Conservation (phyloP, 2,113 vertebrate species). For the Dipodomys merriami region DNA sequence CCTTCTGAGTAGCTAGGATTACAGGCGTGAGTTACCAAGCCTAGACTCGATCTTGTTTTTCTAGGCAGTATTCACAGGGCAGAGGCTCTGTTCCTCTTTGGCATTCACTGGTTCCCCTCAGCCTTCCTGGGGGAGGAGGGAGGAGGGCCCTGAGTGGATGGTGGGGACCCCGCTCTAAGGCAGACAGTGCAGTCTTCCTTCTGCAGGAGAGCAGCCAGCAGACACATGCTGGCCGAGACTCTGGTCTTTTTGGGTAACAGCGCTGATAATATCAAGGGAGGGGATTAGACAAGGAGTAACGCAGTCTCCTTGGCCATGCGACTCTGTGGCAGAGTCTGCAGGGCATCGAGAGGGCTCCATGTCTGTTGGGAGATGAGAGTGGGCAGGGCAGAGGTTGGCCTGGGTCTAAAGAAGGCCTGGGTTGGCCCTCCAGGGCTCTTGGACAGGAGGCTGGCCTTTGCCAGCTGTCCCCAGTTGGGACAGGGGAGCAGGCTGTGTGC, state of each 20-base stretch:
- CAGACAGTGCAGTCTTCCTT: not conserved
- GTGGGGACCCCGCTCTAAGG: not conserved
- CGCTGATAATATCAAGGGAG: not conserved
- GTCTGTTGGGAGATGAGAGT: not conserved
- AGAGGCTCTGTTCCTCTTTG: too few species aligned
- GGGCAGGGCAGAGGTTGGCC: not conserved
- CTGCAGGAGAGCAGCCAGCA: not conserved
- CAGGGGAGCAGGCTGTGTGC: fast-evolving
- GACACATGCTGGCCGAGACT: not conserved
- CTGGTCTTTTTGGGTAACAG: fast-evolving
- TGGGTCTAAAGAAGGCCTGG: not conserved
- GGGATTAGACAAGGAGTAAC: not conserved
- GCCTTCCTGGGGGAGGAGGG: not conserved
- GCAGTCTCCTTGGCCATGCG: not conserved
- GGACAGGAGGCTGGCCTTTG: not conserved
- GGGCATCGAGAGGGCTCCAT: not conserved
- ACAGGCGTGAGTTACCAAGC: too few species aligned
- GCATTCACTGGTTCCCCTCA: not conserved
- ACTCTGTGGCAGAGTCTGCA: not conserved
- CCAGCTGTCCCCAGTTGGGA: not conserved
- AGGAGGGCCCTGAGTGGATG: not conserved
- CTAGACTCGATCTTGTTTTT: too few species aligned
- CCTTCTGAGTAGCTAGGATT: too few species aligned
- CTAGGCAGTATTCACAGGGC: too few species aligned
- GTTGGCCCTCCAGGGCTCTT: not conserved